Base-by-base conservation (phyloP, 2,888 invertebrate species). In the Lasioglossum vierecki region DNA sequence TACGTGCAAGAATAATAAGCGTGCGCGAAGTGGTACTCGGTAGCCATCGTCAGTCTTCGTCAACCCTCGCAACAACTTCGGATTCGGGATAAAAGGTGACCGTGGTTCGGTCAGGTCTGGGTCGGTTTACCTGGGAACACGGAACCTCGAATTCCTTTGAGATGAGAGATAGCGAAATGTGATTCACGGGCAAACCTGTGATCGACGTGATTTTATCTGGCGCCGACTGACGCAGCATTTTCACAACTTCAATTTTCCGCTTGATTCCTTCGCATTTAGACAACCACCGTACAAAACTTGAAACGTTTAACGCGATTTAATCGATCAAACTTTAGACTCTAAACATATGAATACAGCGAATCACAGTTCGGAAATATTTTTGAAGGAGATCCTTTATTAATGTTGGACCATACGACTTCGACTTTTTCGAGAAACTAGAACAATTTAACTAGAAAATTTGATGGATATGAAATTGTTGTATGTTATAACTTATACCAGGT, bases 91-190 rank as follows among this genome's bases (percentile, higher is more conserved):
- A 63, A 76, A 44, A 60, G 60, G 73, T 46, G 60, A 49, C 6
- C 44, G 44, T 71, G n/a, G 35, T 66, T 76, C 68, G n/a, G 26
- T 63, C 15, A 15, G 60, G 60, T 26, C 30, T 63, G 60, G 79
- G 72, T 83, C 83, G 68, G 26, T 53, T 63, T 46, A 74, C 68
- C 68, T 74, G 78, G 44, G 13, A 63, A 39, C 63, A 46, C 26
- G 39, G 72, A 72, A 53, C 18, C 53, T 70, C 41, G 46, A 80
- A 84, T 78, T 84, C 78, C 77, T 75, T 39, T 13, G 57, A 57
- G 72, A 86, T 79, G 80, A 82, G 15, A 22, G 49, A 81, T 75
- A 63, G 82, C 78, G 83, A 88, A 82, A 81, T 78, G 77, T 80
- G 82, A 77, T 63, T 81, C 83, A 79, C 39, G 72, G 80, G 15